These are phyloP conservation scores for Loris lydekkerianus DNA, from an alignment of 2,797 vertebrate genomes.

Conservation along the genomic window DNA sequence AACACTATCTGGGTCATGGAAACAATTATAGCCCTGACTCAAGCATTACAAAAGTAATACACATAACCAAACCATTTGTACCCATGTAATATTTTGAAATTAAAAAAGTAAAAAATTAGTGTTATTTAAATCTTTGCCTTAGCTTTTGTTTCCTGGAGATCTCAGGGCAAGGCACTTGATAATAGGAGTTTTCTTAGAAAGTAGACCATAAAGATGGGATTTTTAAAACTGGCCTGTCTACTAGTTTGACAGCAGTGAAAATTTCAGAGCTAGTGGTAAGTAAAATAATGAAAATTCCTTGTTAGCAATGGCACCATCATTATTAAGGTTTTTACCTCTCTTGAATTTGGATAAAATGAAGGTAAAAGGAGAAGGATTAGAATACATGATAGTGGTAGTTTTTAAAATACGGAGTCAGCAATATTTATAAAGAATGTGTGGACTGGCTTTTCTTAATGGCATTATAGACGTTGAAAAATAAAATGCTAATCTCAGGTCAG, in stretches of 20 bases:
- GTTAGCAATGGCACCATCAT: background rate
- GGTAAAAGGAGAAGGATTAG: background rate
- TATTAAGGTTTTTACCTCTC: background rate
- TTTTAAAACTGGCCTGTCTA: background rate
- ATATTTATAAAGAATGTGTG: background rate
- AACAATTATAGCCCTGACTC: too few species aligned
- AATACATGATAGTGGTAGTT: background rate
- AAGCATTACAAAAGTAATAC: too few species aligned
- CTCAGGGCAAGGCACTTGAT: background rate
- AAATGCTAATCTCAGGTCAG: background rate
- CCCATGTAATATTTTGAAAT: too few species aligned
- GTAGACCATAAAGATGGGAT: background rate
- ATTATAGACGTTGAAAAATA: slow-evolving; percentile 12
- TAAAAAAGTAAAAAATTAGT: too few species aligned
- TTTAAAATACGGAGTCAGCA: background rate
- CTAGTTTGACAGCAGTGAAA: background rate
- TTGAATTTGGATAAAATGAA: background rate
- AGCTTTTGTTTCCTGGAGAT: slow-evolving; percentile 6
- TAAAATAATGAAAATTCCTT: background rate
- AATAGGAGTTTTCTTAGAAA: background rate
- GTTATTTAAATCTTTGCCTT: background rate
- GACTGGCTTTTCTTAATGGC: background rate
- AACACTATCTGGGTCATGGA: too few species aligned
- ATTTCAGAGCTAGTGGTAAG: background rate
- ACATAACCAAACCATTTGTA: too few species aligned